Evolutionary conservation across 1,140 invertebrate genomes (phyloP), one percentile per base, ranked within the genome.

Genomic region (Drosophila aff.): DNA sequence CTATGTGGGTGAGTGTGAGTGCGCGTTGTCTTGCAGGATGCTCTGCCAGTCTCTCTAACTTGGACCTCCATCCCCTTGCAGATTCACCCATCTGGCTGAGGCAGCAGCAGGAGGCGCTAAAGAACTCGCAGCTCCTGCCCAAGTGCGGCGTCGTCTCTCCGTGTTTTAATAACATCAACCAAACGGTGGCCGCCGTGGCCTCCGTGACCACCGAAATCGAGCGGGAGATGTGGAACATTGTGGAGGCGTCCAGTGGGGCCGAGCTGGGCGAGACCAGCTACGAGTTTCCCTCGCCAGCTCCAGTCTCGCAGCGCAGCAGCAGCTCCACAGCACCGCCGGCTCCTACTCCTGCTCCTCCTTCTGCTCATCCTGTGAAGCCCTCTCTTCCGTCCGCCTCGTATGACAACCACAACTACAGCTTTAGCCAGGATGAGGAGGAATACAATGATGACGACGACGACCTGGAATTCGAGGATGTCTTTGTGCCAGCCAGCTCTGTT

Each of bases 191-290:
- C 7, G 86, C 93, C 3, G 81, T 93, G 6, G 93, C 92, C 11
- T 90, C 92, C 1, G 93, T 91, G 4, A 84, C 93, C 15, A 84
- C 92, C 26, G 92, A 92, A 38, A 92, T 93, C 40, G 82, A 92
- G 49, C 82, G 92, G 1, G 92, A 92, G 26, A 94, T 94, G 67
- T 94, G 93, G 93, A 92, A 93, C 53, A 93, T 92, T 41, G 69
- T 93, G 43, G 93, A 94, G 81, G 92, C 82, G 3, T 92, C 93
- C 2, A 93, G 92, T 68, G 89, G 85, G 0, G 91, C 91, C 1
- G 91, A 92, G 61, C 26, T 91, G 53, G 91, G 84, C 15, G 91
- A 92, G 53, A 67, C 79, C 4, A 92, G 84, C 78, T 92, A 92
- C 8, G 85, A 91, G 75, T 92, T 92, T 53, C 82, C 87, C 3